Conservation (phyloP, 1,140 invertebrate species). For the Myzus persicae region DNA sequence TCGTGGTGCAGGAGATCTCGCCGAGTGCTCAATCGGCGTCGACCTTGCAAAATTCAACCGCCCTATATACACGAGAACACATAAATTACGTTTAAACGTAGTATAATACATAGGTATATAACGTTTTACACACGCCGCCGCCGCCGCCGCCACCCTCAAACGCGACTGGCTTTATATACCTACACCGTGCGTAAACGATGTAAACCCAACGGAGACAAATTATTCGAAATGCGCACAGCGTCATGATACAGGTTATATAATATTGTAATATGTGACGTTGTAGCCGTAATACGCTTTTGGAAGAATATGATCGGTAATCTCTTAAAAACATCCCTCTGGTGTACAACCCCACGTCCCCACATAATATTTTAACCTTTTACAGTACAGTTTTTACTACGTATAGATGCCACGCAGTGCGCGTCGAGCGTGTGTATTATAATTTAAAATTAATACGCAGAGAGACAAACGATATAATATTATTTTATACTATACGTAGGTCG, state of each 20-base stretch:
- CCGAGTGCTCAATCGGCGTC: not conserved
- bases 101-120: not conserved
- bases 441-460: not conserved
- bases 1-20: not conserved
- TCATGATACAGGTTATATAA: not conserved
- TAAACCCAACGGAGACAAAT: not conserved
- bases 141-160: not conserved
- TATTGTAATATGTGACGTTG: not conserved
- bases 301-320: not conserved
- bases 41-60: not conserved
- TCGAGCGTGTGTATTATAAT: not conserved
- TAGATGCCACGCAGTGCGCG: not conserved
- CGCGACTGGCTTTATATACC: not conserved
- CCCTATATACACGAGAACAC: not conserved
- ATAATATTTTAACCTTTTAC: not conserved
- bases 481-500: not conserved
- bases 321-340: not conserved
- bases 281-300: not conserved
- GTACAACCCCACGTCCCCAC: not conserved
- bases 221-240: not conserved
- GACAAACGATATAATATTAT: constrained; percentile 1
- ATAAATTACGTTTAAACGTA: not conserved
- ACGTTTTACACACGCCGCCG: not conserved
- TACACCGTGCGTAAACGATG: not conserved
- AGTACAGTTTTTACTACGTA: not conserved